phyloP scores from a whole-genome alignment of 2,888 invertebrate species.

The Apamea sordens region DNA sequence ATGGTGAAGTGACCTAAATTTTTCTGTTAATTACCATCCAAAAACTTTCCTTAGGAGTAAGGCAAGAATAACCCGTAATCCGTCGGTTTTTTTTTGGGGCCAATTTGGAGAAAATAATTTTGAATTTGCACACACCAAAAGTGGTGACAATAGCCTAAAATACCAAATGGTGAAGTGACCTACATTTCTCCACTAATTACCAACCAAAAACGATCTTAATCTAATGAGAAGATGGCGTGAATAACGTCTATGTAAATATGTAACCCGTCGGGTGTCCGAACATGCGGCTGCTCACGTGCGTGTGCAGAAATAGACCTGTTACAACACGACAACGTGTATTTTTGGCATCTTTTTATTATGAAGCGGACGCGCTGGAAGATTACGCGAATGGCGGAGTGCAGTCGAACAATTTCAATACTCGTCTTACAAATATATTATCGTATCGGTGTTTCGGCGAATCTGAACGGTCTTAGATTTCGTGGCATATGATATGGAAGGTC shows the following conservation, averaged over 20 bases:
- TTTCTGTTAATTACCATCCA: too few species aligned
- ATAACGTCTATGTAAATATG: slow-evolving; percentile 33
- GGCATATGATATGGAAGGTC: neutral
- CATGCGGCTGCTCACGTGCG: slow-evolving; percentile 58
- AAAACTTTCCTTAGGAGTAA: too few species aligned
- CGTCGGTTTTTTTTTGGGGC: too few species aligned
- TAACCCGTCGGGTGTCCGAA: slow-evolving; percentile 34
- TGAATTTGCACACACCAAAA: too few species aligned
- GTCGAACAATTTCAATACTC: neutral
- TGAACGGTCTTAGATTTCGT: neutral
- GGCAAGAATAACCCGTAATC: too few species aligned
- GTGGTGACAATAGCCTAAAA: too few species aligned
- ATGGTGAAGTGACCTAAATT: too few species aligned
- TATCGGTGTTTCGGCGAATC: neutral
- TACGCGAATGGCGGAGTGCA: slow-evolving; percentile 31
- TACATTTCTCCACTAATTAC: neutral
- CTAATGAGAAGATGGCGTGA: neutral
- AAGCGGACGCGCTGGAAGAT: slow-evolving; percentile 47
- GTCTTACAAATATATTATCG: neutral
- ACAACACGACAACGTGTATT: slow-evolving; percentile 59
- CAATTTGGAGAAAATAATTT: too few species aligned
- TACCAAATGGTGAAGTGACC: neutral
- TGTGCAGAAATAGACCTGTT: slow-evolving; percentile 55
- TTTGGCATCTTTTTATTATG: slow-evolving; percentile 58
- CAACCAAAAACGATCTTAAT: neutral